Evolutionary conservation across 2,113 vertebrate species (phyloP).

Genomic region (Dicentrarchus labrax): DNA sequence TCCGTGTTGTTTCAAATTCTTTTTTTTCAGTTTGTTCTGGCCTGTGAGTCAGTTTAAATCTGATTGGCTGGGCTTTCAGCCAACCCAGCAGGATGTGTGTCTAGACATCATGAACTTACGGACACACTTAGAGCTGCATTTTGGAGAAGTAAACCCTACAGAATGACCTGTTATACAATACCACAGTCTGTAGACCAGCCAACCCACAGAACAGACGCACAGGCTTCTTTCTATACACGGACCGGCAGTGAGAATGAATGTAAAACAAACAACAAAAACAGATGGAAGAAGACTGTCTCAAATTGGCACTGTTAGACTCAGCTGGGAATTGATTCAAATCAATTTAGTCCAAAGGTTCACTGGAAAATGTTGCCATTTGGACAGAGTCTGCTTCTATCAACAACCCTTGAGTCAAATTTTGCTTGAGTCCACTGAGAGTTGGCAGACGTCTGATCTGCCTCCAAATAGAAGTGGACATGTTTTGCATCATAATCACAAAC

Average conservation of each 20-base stretch:
- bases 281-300: not conserved
- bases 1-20: not conserved
- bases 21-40: conserved; percentile 13
- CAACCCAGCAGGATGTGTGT: conserved; percentile 48
- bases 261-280: not conserved
- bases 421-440: not conserved
- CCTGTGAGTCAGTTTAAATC: not conserved
- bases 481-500: not conserved
- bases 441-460: not conserved
- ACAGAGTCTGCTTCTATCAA: not conserved
- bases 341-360: conserved; percentile 4
- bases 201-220: conserved; percentile 21
- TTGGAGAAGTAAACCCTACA: conserved; percentile 20
- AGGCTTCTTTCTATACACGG: conserved; percentile 12
- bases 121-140: conserved; percentile 25
- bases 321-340: conserved; percentile 20
- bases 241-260: not conserved
- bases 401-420: conserved; percentile 1
- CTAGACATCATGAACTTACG: conserved; percentile 47
- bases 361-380: conserved; percentile 4
- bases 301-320: not conserved
- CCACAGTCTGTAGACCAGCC: conserved; percentile 4
- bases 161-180: conserved; percentile 43
- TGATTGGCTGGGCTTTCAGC: conserved; percentile 26
- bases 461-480: not conserved